Base-by-base conservation (phyloP, 2,797 vertebrate species). In the Benthosema pterotum region DNA sequence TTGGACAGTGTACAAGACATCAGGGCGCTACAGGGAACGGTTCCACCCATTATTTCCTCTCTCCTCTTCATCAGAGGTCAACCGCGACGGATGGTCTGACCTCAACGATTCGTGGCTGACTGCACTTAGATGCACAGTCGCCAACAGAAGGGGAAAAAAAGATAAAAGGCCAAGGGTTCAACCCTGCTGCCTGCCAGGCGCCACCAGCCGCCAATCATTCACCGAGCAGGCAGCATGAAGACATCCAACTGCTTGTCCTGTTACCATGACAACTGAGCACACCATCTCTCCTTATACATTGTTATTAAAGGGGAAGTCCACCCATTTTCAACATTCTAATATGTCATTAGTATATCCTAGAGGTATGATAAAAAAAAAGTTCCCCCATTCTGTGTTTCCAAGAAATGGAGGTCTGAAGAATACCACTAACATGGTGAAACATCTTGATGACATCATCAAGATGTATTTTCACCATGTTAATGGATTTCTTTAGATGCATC, bases 261-360 rank as follows among this genome's bases (percentile, higher is more conserved):
- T 93, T 93, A 86, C 92, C 79, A 89, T 92, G 91, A 88, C 91
- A 91, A 94, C 90, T 67, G 22, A 22, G 4, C 22, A 3, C 22
- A 3, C 5, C 22, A 3, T 5, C 22, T 25, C 22, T 25, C 22
- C 19, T 22, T n/a, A n/a, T n/a, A n/a, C n/a, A n/a, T n/a, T n/a
- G n/a, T n/a, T n/a, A n/a, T n/a, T n/a, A n/a, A n/a, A n/a, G n/a
- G n/a, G n/a, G n/a, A n/a, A n/a, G n/a, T n/a, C n/a, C n/a, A n/a
- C n/a, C n/a, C n/a, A n/a, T n/a, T n/a, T n/a, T n/a, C n/a, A n/a
- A n/a, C n/a, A n/a, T n/a, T n/a, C n/a, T n/a, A n/a, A n/a, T n/a
- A n/a, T n/a, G n/a, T n/a, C n/a, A n/a, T n/a, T n/a, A n/a, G n/a
- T n/a, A n/a, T n/a, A n/a, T n/a, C n/a, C n/a, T n/a, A n/a, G n/a